Evolutionary conservation across 2,797 vertebrate genomes (phyloP).

Genomic region (Characodon lateralis): DNA sequence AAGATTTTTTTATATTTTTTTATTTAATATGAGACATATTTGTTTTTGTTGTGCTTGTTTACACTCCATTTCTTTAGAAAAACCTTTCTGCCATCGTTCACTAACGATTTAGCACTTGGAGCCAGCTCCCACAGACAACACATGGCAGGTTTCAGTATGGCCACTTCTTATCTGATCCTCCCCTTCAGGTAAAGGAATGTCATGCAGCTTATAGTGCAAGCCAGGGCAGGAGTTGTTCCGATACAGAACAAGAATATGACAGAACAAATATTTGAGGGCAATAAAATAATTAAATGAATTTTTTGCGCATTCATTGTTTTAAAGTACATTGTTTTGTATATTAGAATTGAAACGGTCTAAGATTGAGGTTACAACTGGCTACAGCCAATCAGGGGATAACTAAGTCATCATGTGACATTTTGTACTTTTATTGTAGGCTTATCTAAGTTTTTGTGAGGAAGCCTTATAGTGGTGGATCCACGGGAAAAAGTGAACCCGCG

Average conservation of each 20-base stretch:
- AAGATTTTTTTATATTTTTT: too few relatives aligned
- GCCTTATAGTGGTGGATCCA: too few relatives aligned
- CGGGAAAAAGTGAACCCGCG: not conserved
- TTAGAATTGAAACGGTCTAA: not conserved
- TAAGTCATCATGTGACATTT: not conserved
- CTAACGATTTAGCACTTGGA: not conserved
- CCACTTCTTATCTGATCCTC: conserved; percentile 84
- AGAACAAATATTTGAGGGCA: not conserved
- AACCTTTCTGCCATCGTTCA: not conserved
- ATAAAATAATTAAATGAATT: not conserved
- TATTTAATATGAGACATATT: too few relatives aligned
- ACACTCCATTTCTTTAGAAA: too few relatives aligned
- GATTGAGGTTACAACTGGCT: not conserved
- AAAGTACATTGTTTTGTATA: not conserved
- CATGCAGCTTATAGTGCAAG: conserved; percentile 21
- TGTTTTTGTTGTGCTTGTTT: too few relatives aligned
- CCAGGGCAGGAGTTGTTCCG: not conserved
- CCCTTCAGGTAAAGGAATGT: conserved; percentile 77
- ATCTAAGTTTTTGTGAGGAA: too few relatives aligned
- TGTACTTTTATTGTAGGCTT: not conserved
- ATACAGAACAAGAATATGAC: not conserved
- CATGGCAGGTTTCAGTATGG: conserved; percentile 85
- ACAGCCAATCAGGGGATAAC: not conserved
- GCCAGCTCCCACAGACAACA: not conserved
- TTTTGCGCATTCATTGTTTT: not conserved